Evolutionary conservation across 2,888 invertebrate genomes (phyloP), one percentile per base, ranked within the genome.

Genomic region (Ichneumoninae sp.): DNA sequence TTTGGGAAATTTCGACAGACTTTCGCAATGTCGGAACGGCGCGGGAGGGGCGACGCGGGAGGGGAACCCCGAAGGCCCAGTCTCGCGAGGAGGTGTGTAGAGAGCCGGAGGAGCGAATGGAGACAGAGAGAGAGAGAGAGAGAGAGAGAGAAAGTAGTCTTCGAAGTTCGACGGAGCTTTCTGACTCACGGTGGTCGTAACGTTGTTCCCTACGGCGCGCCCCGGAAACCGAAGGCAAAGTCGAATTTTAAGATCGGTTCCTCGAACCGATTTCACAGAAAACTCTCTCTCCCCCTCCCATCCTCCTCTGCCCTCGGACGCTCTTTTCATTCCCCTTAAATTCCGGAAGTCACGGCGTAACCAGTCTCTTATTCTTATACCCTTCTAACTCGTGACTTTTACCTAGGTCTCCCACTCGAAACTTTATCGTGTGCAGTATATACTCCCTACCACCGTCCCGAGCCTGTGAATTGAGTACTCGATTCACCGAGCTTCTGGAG

Each of bases 1-100:
- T 86, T 83, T 87, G 89, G 89, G 89, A 88, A 88, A 89, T 88
- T 86, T 83, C 87, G 87, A 87, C 88, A 88, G 88, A 90, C 89
- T 90, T 89, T 88, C 83, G 80, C 85, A 87, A 88, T 88, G 80
- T 82, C 50, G 82, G 50, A 73, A 66, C 66, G 81, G 81, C 36
- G 33, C 40, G 40, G 40, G 40, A 40, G 8, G 36, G 36, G 36
- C 8, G 36, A 7, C 0, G 19, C 26, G 52, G 65, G 69, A 30
- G 47, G 33, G 70, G 71, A 52, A 13, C 60, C 47, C 47, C 44
- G 44, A 74, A 63, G 74, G 57, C 44, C 60, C 74, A n/a, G 13
- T 19, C 57, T 57, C 26, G 57, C 57, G 3, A 57, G 13, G 26
- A 47, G 60, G 47, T 19, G 73, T 7, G 54, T 7, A 30, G 22